Conservation (phyloP, 1,140 invertebrate species). For the Oscheius sp. region DNA sequence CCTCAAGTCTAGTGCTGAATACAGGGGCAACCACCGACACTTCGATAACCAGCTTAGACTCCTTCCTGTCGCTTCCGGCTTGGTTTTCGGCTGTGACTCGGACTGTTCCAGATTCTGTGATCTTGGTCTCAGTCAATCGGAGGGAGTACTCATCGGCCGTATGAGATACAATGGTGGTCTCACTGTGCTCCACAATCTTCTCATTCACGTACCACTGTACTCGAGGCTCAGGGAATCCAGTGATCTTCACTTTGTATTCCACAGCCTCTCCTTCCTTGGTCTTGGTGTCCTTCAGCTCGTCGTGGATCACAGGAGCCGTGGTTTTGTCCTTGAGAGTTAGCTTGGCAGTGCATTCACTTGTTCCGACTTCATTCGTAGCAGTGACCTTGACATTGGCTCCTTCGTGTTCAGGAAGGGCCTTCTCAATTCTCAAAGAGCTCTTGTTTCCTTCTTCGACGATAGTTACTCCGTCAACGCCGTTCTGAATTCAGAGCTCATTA, state of each 20-base stretch:
- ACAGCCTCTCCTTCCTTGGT: slow-evolving; percentile 70
- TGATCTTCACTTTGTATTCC: slow-evolving; percentile 74
- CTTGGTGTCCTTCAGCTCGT: slow-evolving; percentile 21
- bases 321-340: slow-evolving; percentile 19
- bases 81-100: slow-evolving; percentile 44
- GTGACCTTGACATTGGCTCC: slow-evolving; percentile 24
- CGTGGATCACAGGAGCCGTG: slow-evolving; percentile 32
- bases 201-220: slow-evolving; percentile 61
- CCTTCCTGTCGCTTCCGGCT: slow-evolving; percentile 35
- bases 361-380: slow-evolving; percentile 55
- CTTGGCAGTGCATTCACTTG: slow-evolving; percentile 39
- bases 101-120: slow-evolving; percentile 28
- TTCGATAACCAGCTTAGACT: slow-evolving; percentile 41
- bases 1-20: slow-evolving; percentile 33
- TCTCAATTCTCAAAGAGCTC: slow-evolving; percentile 42
- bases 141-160: slow-evolving; percentile 21
- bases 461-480: slow-evolving; percentile 48
- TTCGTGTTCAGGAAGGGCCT: slow-evolving; percentile 9
- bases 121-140: slow-evolving; percentile 28
- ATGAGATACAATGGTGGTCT: slow-evolving; percentile 25
- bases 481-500: no score
- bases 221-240: slow-evolving; percentile 63
- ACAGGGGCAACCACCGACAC: slow-evolving; percentile 17
- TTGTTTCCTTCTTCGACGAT: slow-evolving; percentile 47
- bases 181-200: slow-evolving; percentile 53